Evolutionary conservation across 64 coral and sea anemone species (phyloP).

Genomic region (Exaiptasia diaphana): DNA sequence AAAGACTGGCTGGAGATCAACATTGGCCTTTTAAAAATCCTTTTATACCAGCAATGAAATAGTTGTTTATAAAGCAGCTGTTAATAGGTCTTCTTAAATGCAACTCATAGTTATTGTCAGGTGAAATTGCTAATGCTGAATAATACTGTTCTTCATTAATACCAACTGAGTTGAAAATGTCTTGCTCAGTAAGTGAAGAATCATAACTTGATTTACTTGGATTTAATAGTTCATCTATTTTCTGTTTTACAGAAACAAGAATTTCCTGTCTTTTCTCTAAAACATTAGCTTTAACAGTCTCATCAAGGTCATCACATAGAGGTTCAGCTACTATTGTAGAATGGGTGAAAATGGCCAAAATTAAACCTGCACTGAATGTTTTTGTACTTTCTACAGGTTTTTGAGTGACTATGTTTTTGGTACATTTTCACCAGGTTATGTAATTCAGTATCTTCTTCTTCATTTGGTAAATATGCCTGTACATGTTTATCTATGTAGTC

Average conservation of each 20-base stretch:
- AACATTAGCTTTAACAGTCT: not conserved
- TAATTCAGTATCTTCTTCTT: not conserved
- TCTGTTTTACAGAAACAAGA: not conserved
- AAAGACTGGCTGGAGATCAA: constrained; percentile 13
- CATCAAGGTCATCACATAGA: not conserved
- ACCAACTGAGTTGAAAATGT: not conserved
- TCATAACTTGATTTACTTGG: not conserved
- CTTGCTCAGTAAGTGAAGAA: not conserved
- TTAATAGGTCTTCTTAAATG: constrained; percentile 32
- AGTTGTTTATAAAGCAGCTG: constrained; percentile 29
- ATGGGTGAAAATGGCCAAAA: constrained; percentile 40
- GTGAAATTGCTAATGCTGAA: not conserved
- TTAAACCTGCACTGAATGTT: constrained; percentile 28
- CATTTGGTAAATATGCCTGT: constrained; percentile 16
- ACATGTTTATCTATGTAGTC: constrained; percentile 37
- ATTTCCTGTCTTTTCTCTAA: not conserved
- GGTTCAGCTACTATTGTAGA: constrained; percentile 21
- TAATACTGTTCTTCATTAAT: constrained; percentile 19
- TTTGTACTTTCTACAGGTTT: constrained; percentile 56
- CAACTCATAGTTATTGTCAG: constrained; percentile 1
- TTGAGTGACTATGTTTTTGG: constrained; percentile 32
- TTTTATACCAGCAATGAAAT: constrained; percentile 33
- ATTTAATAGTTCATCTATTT: constrained; percentile 19
- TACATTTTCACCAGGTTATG: constrained; percentile 31
- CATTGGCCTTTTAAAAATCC: constrained; percentile 43